phyloP scores from a whole-genome alignment of 37 sponge, comb jelly and placozoan species.

The Eunapius fragilis region DNA sequence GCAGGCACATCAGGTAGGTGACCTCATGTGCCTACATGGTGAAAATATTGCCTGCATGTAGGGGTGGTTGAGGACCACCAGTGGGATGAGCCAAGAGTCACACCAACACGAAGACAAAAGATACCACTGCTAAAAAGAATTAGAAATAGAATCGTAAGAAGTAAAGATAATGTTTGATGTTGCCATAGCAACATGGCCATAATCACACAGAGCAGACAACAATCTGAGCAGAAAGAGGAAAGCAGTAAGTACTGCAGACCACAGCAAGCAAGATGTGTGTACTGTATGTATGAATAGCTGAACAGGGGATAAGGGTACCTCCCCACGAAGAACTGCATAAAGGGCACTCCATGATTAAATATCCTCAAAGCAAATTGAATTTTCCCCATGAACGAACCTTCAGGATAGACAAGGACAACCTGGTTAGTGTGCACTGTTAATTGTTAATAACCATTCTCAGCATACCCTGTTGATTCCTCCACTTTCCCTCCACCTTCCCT shows the following conservation, averaged over 20 bases:
- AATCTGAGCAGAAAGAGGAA: not conserved
- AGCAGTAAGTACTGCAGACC: not conserved
- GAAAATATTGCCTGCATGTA: not conserved
- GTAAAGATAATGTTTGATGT: not conserved
- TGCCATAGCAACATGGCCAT: not conserved
- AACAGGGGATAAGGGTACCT: not conserved
- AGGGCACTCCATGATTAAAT: conserved; percentile 64
- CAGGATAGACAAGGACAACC: conserved; percentile 58
- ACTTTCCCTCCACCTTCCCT: no score
- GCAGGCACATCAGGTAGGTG: not conserved
- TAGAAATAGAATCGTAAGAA: not conserved
- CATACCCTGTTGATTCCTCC: no score
- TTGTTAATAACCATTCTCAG: no score
- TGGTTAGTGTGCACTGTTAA: conserved; percentile 17
- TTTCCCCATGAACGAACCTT: conserved; percentile 58
- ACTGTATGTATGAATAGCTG: not conserved
- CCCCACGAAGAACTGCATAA: conserved; percentile 20
- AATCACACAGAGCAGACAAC: not conserved
- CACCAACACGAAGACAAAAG: not conserved
- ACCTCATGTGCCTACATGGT: not conserved
- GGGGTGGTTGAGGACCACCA: not conserved
- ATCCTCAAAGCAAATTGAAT: conserved; percentile 36
- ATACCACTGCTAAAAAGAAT: not conserved
- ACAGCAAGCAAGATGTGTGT: no score
- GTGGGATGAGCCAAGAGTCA: not conserved